A percentile compares a stretch with the other conserved stretches of the same genome.
phyloP scores from a whole-genome alignment of 2,797 vertebrate species.

The Pangasius larnaudii region DNA sequence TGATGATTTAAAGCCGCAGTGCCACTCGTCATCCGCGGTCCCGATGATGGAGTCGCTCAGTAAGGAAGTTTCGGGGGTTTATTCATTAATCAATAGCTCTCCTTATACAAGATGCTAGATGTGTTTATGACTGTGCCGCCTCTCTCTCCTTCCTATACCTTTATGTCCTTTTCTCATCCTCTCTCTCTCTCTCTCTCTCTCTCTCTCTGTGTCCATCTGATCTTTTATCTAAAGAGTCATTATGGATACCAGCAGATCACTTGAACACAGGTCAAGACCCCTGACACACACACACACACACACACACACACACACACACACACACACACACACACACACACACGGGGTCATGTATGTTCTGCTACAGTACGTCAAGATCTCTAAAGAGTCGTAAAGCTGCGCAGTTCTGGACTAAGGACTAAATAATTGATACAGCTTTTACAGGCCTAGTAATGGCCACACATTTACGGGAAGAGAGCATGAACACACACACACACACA shows the following conservation, averaged over 20 bases:
- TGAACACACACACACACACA: slow-evolving; percentile 3
- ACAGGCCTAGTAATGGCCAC: slow-evolving; percentile 66
- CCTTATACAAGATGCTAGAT: not conserved
- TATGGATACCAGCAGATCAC: not conserved
- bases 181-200: slow-evolving; percentile 29
- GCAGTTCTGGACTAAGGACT: slow-evolving; percentile 52
- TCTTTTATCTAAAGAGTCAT: slow-evolving; percentile 18
- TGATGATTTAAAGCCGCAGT: not conserved
- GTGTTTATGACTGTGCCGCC: not conserved
- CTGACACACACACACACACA: slow-evolving; percentile 24
- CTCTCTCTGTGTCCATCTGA: slow-evolving; percentile 13
- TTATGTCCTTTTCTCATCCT: slow-evolving; percentile 17
- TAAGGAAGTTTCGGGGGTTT: not conserved
- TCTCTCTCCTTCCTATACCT: slow-evolving; percentile 17
- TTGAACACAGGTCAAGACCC: slow-evolving; percentile 33
- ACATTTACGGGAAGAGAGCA: slow-evolving; percentile 57
- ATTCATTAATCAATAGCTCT: slow-evolving; percentile 25
- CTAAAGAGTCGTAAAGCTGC: slow-evolving; percentile 42
- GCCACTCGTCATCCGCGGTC: not conserved
- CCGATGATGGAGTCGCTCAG: not conserved
- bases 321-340: slow-evolving; percentile 33
- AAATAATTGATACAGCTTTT: slow-evolving; percentile 82
- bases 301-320: slow-evolving; percentile 35
- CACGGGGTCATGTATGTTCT: slow-evolving; percentile 26
- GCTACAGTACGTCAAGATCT: slow-evolving; percentile 30